Evolutionary conservation across 23 tunicate genomes (phyloP).

Genomic region (Trididemnum nubilum): DNA sequence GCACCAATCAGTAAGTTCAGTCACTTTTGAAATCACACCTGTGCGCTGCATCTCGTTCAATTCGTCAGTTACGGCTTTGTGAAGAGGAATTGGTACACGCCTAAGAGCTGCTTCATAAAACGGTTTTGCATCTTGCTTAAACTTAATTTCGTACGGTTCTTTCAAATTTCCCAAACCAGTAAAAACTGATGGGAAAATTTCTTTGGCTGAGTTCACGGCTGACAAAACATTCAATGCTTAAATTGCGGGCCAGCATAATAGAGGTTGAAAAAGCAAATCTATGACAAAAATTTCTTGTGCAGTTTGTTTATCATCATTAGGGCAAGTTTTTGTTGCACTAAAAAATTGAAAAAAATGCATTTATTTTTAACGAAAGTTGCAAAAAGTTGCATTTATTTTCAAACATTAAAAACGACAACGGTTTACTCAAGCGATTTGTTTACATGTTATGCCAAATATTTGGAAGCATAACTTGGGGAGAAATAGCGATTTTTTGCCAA

Average conservation of each 20-base stretch:
- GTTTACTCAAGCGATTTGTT: too few species aligned
- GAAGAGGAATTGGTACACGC: constrained; percentile 34
- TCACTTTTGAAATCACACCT: constrained; percentile 33
- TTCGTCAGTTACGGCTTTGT: constrained; percentile 14
- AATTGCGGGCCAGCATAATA: constrained; percentile 31
- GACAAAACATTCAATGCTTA: background rate
- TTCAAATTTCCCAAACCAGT: constrained; percentile 23
- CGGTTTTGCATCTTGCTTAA: constrained; percentile 24
- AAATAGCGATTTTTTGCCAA: too few species aligned
- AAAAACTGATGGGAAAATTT: background rate
- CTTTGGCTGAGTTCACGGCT: background rate
- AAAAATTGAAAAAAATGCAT: too few species aligned
- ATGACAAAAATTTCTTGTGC: background rate
- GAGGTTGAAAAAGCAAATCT: background rate
- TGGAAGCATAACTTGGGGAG: too few species aligned
- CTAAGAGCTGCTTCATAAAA: constrained; percentile 27
- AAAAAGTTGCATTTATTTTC: too few species aligned
- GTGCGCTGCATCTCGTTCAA: constrained; percentile 18
- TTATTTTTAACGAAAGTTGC: too few species aligned
- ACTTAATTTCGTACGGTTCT: constrained; percentile 8
- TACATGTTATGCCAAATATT: too few species aligned
- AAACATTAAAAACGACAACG: too few species aligned
- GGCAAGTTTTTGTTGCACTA: too few species aligned
- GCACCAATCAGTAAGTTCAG: constrained; percentile 37
- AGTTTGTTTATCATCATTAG: too few species aligned